These are phyloP conservation scores for Pseudochromis fuscus DNA, from an alignment of 2,797 vertebrate genomes.

Conservation along the genomic window DNA sequence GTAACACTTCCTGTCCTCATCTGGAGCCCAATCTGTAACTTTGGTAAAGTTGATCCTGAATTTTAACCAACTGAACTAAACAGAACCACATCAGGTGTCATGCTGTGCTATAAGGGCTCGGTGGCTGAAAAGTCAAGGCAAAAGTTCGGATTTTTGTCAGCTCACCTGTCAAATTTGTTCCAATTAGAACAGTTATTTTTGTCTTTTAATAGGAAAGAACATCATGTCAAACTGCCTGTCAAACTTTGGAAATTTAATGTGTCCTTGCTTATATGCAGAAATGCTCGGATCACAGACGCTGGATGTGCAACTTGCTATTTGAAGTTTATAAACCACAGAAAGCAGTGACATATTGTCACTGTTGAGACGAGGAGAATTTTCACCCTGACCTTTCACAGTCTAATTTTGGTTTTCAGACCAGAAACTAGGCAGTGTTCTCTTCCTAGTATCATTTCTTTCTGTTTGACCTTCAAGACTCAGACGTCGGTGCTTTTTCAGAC, in stretches of 20 bases:
- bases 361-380: slow-evolving; percentile 34
- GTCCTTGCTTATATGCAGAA: slow-evolving; percentile 12
- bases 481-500: not conserved
- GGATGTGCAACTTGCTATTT: slow-evolving; percentile 10
- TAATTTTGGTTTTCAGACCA: slow-evolving; percentile 41
- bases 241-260: slow-evolving; percentile 26
- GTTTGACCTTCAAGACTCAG: slow-evolving; percentile 37
- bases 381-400: slow-evolving; percentile 52
- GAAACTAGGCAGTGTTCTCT: slow-evolving; percentile 27
- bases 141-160: slow-evolving; percentile 39
- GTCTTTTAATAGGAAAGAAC: slow-evolving; percentile 20
- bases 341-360: slow-evolving; percentile 11
- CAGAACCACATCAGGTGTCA: slow-evolving; percentile 13
- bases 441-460: slow-evolving; percentile 13
- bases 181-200: slow-evolving; percentile 49
- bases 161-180: slow-evolving; percentile 46
- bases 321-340: slow-evolving; percentile 14
- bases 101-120: slow-evolving; percentile 12
- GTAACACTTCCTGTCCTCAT: not conserved
- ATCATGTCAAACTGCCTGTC: slow-evolving; percentile 27
- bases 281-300: slow-evolving; percentile 4
- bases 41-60: slow-evolving; percentile 16
- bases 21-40: slow-evolving; percentile 11
- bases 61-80: slow-evolving; percentile 17
- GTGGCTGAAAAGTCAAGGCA: slow-evolving; percentile 19